Base-by-base conservation (phyloP, 2,888 invertebrate genomes). In the Lissocephala sabroskyi region DNA sequence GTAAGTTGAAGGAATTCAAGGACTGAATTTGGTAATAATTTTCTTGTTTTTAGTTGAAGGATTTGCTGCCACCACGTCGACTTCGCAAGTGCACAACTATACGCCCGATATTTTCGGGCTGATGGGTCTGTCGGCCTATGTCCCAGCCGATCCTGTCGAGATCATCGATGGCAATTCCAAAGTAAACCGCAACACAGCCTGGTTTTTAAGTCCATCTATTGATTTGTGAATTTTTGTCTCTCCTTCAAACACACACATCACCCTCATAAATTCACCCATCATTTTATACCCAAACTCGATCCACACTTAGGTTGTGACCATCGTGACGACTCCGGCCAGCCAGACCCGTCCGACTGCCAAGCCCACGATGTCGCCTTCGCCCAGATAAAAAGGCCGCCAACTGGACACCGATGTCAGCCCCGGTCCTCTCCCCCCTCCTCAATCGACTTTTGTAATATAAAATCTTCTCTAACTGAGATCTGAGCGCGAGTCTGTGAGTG, bases 81-180 rank as follows among this genome's bases (percentile, higher is more conserved):
- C 65, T 11, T 55, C 53, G 17, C 53, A 59, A 45, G 5, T 56
- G 45, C 58, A 43, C 42, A 74, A 68, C 39, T 82, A 82, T 47
- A 78, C 79, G 29, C 82, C 83, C 18, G 82, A 84, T 35, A 79
- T 86, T 58, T 84, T 88, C 59, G 88, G 87, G 10, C 70, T 87
- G 39, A 86, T 86, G 85, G 87, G 86, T 46, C 75, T 87, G 19
- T 84, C 87, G 32, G 82, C 86, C 1, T 87, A 86, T 59, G 85
- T 86, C 33, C 86, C 87, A 10, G 86, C 87, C 61, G 80, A 86
- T 35, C 87, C 87, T 1, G 86, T 88, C 45, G 86, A 87, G 71
- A 88, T 87, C 6, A 86, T 87, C 62, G 83, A 87, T 52, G 90
- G 89, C 51, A 89, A 89, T 79, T 90, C 90, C n/a, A 89, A 88